A percentile compares a stretch with the other conserved stretches of the same genome.
These are phyloP conservation scores for Hyposoter dolosus DNA, from an alignment of 2,888 invertebrate genomes.

Conservation along the genomic window DNA sequence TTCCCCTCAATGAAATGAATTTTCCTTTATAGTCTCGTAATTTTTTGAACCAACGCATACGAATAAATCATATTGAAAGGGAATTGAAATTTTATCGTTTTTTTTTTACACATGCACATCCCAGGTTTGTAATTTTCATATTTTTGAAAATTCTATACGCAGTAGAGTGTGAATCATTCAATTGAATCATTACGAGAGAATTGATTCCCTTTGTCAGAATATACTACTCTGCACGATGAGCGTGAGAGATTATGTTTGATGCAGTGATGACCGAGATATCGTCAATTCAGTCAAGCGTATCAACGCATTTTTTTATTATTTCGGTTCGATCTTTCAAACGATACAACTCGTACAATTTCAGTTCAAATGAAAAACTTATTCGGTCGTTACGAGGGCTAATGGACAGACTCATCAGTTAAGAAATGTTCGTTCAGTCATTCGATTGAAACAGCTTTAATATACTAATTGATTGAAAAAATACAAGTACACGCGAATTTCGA, in stretches of 20 bases:
- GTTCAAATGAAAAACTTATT: background rate
- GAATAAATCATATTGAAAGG: background rate
- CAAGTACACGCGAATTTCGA: background rate
- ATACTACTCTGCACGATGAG: background rate
- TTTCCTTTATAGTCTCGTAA: background rate
- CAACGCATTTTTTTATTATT: background rate
- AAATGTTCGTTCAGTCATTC: background rate
- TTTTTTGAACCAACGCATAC: background rate
- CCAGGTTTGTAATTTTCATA: background rate
- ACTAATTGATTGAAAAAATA: background rate
- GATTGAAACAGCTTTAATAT: background rate
- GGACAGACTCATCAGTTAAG: background rate
- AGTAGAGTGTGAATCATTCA: background rate
- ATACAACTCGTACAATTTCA: background rate
- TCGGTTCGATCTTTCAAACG: background rate
- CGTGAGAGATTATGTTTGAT: slow-evolving; percentile 10
- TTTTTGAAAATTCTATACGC: background rate
- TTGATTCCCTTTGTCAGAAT: background rate
- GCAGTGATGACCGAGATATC: background rate
- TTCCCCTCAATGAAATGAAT: background rate
- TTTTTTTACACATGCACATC: background rate
- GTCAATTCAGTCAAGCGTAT: background rate
- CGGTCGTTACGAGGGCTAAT: background rate
- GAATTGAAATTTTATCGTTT: background rate
- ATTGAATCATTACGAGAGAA: background rate